These are phyloP conservation scores for Drosophila differens DNA, from an alignment of 2,888 invertebrate genomes.

Conservation along the genomic window DNA sequence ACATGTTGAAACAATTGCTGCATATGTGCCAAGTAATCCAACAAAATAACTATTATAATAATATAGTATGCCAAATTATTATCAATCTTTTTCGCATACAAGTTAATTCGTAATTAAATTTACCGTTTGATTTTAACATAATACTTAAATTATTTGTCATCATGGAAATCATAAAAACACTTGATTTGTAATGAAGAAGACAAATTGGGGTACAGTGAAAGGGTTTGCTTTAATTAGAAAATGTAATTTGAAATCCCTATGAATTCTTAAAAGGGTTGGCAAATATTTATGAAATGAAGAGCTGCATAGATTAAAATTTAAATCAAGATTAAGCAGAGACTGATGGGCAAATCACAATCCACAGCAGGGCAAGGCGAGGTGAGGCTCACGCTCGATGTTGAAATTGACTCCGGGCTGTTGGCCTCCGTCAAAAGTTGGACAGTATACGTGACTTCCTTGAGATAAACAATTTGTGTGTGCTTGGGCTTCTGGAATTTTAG, in stretches of 20 bases:
- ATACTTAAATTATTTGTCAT: neutral
- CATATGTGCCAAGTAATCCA: neutral
- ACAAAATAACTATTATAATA: neutral
- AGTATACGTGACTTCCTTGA: slow-evolving; percentile 47
- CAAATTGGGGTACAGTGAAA: neutral
- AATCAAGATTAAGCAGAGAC: slow-evolving; percentile 40
- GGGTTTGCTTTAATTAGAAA: slow-evolving; percentile 46
- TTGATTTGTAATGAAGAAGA: neutral
- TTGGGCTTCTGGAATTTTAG: slow-evolving; percentile 10
- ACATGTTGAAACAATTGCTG: neutral
- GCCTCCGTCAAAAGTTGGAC: slow-evolving; percentile 19
- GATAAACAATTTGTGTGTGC: slow-evolving; percentile 46
- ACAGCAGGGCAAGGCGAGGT: slow-evolving; percentile 1
- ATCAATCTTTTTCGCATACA: neutral
- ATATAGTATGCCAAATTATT: neutral
- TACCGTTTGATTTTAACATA: neutral
- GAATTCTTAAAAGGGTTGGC: slow-evolving; percentile 35
- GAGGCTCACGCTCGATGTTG: slow-evolving; percentile 1
- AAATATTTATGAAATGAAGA: slow-evolving; percentile 24
- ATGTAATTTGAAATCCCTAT: slow-evolving; percentile 33
- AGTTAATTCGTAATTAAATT: neutral
- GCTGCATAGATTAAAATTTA: slow-evolving; percentile 44
- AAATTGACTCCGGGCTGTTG: slow-evolving; percentile 1
- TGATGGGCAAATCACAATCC: slow-evolving; percentile 34
- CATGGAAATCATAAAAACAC: neutral